phyloP scores from a whole-genome alignment of 2,888 invertebrate genomes.

The Adelphocoris suturalis region DNA sequence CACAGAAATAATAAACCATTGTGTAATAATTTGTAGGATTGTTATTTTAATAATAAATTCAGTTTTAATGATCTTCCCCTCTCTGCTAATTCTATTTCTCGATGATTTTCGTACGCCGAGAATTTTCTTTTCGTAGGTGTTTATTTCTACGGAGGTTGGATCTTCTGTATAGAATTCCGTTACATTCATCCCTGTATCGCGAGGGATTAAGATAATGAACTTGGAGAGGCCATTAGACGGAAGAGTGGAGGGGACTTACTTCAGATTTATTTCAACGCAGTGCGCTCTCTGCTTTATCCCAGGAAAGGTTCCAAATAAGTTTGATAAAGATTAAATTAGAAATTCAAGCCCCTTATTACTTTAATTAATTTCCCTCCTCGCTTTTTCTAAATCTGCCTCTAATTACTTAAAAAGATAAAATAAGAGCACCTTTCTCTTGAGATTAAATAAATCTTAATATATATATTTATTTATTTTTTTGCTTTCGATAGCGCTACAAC shows the following conservation, averaged over 20 bases:
- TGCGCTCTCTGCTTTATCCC: conserved; percentile 25
- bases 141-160: not conserved
- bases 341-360: conserved; percentile 23
- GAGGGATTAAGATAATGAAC: not conserved
- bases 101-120: not conserved
- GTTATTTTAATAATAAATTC: too few species aligned
- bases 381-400: not conserved
- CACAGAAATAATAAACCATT: too few species aligned
- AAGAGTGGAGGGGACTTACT: conserved; percentile 27
- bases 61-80: too few species aligned
- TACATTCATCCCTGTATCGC: conserved; percentile 39
- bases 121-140: not conserved
- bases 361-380: conserved; percentile 3
- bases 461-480: too few species aligned
- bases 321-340: conserved; percentile 31
- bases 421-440: not conserved
- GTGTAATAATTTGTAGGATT: too few species aligned
- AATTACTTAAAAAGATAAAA: not conserved
- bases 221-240: conserved; percentile 16
- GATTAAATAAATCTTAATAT: too few species aligned
- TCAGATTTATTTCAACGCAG: conserved; percentile 32
- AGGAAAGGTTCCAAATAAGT: conserved; percentile 21
- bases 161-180: not conserved
- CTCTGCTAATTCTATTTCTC: not conserved
- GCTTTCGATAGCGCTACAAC: too few species aligned